These are phyloP conservation scores for Colletes latitarsis DNA, from an alignment of 1,140 invertebrate species.

Conservation along the genomic window DNA sequence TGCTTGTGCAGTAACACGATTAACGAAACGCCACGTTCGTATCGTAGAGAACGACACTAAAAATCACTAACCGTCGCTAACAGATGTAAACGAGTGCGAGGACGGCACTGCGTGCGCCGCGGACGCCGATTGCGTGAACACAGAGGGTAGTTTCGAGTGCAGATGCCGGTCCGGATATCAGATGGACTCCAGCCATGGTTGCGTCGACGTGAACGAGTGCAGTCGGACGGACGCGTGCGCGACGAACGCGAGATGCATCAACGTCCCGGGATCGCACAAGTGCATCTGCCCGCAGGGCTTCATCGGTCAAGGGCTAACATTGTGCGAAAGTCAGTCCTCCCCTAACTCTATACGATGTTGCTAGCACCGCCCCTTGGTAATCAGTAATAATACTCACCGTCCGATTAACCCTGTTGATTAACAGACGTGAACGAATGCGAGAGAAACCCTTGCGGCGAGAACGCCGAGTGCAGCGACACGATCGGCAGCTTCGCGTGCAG, in stretches of 20 bases:
- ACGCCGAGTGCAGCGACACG: constrained; percentile 93
- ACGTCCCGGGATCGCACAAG: constrained; percentile 87
- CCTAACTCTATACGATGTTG: neutral
- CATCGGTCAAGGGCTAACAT: constrained; percentile 84
- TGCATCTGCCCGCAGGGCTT: constrained; percentile 89
- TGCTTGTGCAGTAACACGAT: neutral
- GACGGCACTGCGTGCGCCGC: constrained; percentile 79
- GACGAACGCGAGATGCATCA: constrained; percentile 87
- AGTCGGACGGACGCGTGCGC: constrained; percentile 84
- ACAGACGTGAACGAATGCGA: constrained; percentile 95
- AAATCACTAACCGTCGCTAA: constrained; percentile 54
- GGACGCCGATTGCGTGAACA: constrained; percentile 82
- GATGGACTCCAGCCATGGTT: constrained; percentile 76
- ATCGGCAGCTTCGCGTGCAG: constrained; percentile 91
- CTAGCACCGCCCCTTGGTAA: neutral
- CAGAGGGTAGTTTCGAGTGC: constrained; percentile 82
- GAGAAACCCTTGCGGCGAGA: constrained; percentile 91
- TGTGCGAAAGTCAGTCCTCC: constrained; percentile 89
- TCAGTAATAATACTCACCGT: constrained; percentile 55
- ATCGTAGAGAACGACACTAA: neutral
- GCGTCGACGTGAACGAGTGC: constrained; percentile 83
- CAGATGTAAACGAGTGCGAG: constrained; percentile 85
- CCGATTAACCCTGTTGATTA: constrained; percentile 74
- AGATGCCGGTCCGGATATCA: constrained; percentile 80
- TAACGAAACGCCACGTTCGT: neutral